A percentile compares a stretch with the other conserved stretches of the same genome.
phyloP scores from a whole-genome alignment of 2,888 invertebrate species.

The Baccha elongata region DNA sequence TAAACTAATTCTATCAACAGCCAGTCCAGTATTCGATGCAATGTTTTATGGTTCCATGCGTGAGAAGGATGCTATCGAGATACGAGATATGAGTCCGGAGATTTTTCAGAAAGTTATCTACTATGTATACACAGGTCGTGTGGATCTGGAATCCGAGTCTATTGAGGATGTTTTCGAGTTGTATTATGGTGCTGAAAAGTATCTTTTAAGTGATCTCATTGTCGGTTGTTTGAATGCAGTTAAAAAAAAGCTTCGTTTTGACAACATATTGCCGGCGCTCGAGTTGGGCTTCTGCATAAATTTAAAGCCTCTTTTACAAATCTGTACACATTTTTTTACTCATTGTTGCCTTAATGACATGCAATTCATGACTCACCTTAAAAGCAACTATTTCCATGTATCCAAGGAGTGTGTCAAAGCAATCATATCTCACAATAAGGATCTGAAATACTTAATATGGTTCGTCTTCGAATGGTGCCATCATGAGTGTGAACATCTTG shows the following conservation, averaged over 20 bases:
- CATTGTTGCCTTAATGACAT: conserved; percentile 80
- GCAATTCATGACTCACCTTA: conserved; percentile 79
- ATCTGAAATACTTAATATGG: conserved; percentile 78
- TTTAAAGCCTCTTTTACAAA: conserved; percentile 77
- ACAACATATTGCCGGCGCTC: conserved; percentile 80
- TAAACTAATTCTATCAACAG: conserved; percentile 91
- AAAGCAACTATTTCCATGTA: conserved; percentile 80
- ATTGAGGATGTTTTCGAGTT: conserved; percentile 80
- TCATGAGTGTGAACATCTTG: conserved; percentile 78
- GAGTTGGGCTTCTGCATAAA: conserved; percentile 81
- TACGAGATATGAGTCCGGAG: conserved; percentile 81
- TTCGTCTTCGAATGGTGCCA: conserved; percentile 81
- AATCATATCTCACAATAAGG: conserved; percentile 77
- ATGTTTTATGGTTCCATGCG: conserved; percentile 91
- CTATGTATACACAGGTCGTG: conserved; percentile 80
- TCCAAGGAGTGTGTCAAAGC: conserved; percentile 81
- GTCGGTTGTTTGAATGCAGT: conserved; percentile 78
- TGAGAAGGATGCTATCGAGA: conserved; percentile 81
- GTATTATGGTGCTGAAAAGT: conserved; percentile 82
- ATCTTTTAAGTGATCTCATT: conserved; percentile 79
- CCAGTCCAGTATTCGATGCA: conserved; percentile 94
- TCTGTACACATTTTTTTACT: conserved; percentile 79
- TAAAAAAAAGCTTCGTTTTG: conserved; percentile 79
- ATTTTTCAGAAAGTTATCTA: conserved; percentile 81
- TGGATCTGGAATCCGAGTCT: conserved; percentile 77